Evolutionary conservation across 2,888 invertebrate genomes (phyloP), one percentile per base, ranked within the genome.

Genomic region (Ophioninae sp.): DNA sequence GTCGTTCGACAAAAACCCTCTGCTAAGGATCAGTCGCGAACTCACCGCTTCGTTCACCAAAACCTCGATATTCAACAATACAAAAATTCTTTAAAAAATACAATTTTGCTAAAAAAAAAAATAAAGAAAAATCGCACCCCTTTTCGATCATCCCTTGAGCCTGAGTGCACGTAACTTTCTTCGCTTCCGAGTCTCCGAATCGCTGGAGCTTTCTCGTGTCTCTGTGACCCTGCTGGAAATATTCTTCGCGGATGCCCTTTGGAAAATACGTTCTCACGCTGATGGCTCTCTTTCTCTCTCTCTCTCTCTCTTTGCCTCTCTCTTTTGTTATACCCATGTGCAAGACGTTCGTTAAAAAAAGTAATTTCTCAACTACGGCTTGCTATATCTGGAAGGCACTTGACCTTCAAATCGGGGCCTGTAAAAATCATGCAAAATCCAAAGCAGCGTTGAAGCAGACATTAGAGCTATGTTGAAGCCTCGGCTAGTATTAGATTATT

Each of bases 221-320:
- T 86, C 87, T 88, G 86, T 65, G 84, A 85, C 83, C 91, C 91
- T 91, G 88, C 65, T 90, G 86, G 79, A 81, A 84, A 81, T 86
- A 88, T 89, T 90, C 88, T 87, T 83, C 85, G 79, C 84, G 83
- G 86, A 88, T 89, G 90, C 90, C 89, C 88, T 88, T 88, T 88
- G 87, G 89, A 88, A 87, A 87, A 82, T 86, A 85, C 87, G 88
- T 91, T 90, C 90, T 90, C 91, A 91, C 91, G 91, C 82, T 84
- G 82, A 88, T 87, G 85, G 65, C 74, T 22, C 73, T 17, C 41
- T 51, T 22, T 86, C 84, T 84, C 67, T 51, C 68, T 22, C 10
- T 56, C 69, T 23, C 37, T 41, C 37, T 81, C 81, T 85, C 87
- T 88, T 86, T 88, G 83, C 86, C 84, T 84, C 83, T 82, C 85